These are phyloP conservation scores for Pangasius djambal DNA, from an alignment of 2,797 vertebrate species.

Conservation along the genomic window DNA sequence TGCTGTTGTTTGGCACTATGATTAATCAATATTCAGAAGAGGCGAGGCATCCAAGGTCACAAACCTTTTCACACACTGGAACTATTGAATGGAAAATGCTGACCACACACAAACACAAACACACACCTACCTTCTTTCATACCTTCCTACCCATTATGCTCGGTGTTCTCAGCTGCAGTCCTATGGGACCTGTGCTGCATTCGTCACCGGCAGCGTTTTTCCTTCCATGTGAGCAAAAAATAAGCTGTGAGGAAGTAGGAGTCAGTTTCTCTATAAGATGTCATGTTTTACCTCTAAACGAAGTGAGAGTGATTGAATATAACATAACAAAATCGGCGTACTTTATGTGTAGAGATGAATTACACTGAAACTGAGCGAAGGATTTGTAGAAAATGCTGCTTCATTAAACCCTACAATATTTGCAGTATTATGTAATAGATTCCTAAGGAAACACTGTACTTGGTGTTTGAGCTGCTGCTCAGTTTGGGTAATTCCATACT, in stretches of 20 bases:
- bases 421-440: neutral
- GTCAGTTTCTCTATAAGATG: neutral
- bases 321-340: neutral
- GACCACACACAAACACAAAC: conserved; percentile 1
- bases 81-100: conserved; percentile 41
- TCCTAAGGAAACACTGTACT: neutral
- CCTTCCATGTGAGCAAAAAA: neutral
- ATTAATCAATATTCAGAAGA: conserved; percentile 10
- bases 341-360: neutral
- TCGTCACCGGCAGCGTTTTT: conserved; percentile 39
- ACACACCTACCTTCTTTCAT: conserved; percentile 5
- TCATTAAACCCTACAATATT: no score
- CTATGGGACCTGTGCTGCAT: conserved; percentile 46
- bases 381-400: neutral
- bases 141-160: conserved; percentile 18
- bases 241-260: neutral
- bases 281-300: neutral
- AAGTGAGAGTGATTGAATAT: neutral
- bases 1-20: neutral
- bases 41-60: conserved; percentile 36
- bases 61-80: conserved; percentile 3
- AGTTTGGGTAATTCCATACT: neutral
- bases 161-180: conserved; percentile 51
- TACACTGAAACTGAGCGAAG: neutral
- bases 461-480: neutral